Base-by-base conservation (phyloP, 2,888 invertebrate genomes). In the Electrophaes corylata region DNA sequence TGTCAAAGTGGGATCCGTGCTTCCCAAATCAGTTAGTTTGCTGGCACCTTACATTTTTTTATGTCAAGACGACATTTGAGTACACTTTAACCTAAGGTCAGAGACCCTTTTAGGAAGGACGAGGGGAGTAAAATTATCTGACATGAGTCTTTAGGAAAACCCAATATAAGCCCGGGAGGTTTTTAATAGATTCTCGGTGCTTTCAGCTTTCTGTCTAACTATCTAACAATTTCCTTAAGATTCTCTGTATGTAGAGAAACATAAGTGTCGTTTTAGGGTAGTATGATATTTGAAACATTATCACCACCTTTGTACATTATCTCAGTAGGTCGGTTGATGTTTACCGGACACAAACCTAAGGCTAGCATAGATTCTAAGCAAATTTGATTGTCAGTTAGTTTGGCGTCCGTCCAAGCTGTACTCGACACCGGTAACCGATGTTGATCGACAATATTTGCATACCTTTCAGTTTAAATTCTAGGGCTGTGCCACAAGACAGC, bases 381-480 rank as follows among this genome's bases (percentile, higher is more conserved):
- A 18, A 52, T 53, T 31, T 31, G n/a, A 40, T 29, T 18, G 46
- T 46, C 39, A 45, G 45, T 40, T 14, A 35, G 35, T 29, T 47
- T 47, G 57, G 56, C 45, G 40, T 5, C 11, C 16, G 12, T 40
- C 57, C 57, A 57, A 57, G 51, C 16, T 16, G 16, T 35, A n/a
- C 12, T 14, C 29, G 14, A 37, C 29, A 52, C 43, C 43, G 41
- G 46, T 16, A 37, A 47, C 45, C 14, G 35, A 33, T 45, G 50
- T 51, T 46, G 50, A 26, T 57, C 18, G 19, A 35, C 46, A 51
- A 41, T 46, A 47, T 57, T 51, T 52, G 47, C 52, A 57, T 48
- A 44, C 47, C 39, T 51, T 44, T 43, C 31, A 37, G 29, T 19
- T 31, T 18, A 40, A 39, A 23, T 12, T 8, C 40, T 47, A 53